Evolutionary conservation across 2,888 invertebrate genomes (phyloP).

Genomic region (Smittia aterrima): DNA sequence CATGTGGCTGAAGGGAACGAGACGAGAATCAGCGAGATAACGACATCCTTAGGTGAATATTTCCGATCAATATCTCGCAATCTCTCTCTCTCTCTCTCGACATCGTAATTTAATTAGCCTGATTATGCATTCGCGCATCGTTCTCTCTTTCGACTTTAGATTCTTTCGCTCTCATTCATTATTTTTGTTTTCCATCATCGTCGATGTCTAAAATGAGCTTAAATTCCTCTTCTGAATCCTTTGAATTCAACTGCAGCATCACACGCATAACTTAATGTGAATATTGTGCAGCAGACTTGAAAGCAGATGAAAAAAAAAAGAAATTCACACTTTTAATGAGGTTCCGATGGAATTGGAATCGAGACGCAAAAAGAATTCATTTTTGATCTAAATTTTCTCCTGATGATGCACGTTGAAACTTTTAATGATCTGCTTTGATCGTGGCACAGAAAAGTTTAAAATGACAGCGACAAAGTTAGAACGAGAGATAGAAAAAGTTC

Average conservation of each 20-base stretch:
- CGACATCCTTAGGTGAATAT: not conserved
- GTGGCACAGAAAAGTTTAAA: not conserved
- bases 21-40: not conserved
- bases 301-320: constrained; percentile 6
- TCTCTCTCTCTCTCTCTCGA: not conserved
- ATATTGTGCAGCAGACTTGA: not conserved
- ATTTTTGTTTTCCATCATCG: no score
- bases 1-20: not conserved
- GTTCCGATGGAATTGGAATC: not conserved
- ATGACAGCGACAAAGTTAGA: constrained; percentile 20
- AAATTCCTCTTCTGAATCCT: no score
- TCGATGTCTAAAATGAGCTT: no score
- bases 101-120: not conserved
- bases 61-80: not conserved
- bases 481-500: not conserved
- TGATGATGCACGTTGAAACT: constrained; percentile 33
- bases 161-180: no score
- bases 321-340: constrained; percentile 40
- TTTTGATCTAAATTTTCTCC: constrained; percentile 39
- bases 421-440: constrained; percentile 40
- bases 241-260: no score
- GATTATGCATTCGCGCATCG: no score
- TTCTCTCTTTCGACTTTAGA: no score
- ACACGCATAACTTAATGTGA: no score
- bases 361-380: constrained; percentile 3